These are phyloP conservation scores for Norana najaformis DNA, from an alignment of 2,888 invertebrate species.

Conservation along the genomic window DNA sequence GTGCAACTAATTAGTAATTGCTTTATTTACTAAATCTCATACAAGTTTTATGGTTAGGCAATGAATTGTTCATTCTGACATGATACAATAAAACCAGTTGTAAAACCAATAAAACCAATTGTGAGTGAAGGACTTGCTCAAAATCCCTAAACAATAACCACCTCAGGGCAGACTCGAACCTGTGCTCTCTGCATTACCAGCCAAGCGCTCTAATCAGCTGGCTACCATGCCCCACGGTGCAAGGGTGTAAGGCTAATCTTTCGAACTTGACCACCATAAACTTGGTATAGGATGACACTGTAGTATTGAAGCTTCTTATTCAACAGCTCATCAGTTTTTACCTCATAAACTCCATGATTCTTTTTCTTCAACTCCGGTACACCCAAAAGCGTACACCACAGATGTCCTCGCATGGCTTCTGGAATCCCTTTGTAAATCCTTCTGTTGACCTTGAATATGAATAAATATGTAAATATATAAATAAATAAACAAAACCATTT, in stretches of 20 bases:
- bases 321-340: constrained; percentile 47
- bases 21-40: neutral
- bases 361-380: constrained; percentile 77
- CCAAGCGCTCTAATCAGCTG: too few species aligned
- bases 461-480: neutral
- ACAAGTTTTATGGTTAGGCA: neutral
- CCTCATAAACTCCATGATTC: constrained; percentile 78
- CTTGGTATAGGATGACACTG: too few species aligned
- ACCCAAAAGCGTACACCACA: constrained; percentile 80
- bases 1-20: neutral
- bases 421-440: constrained; percentile 97
- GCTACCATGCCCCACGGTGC: too few species aligned
- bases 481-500: neutral
- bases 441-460: constrained; percentile 47
- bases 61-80: neutral
- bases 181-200: too few species aligned
- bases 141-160: too few species aligned
- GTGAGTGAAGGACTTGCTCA: too few species aligned
- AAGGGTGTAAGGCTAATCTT: neutral
- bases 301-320: neutral
- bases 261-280: neutral
- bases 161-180: too few species aligned
- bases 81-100: neutral
- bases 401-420: constrained; percentile 82
- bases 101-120: too few species aligned